Evolutionary conservation across 2,797 vertebrate species (phyloP).

Genomic region (Rhinogobio ventralis): DNA sequence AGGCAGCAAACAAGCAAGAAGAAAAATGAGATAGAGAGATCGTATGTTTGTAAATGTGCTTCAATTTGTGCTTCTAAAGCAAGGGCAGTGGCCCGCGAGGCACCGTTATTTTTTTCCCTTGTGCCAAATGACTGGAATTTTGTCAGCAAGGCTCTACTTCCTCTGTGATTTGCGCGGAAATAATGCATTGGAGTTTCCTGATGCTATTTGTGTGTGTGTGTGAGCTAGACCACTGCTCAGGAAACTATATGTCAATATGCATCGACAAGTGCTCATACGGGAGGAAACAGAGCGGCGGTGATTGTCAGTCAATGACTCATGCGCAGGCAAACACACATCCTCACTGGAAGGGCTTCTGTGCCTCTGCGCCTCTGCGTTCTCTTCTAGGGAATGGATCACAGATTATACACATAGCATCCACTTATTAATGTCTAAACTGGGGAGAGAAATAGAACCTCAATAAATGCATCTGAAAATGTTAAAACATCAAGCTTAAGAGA

Average conservation of each 20-base stretch:
- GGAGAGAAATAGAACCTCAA: conserved; percentile 23
- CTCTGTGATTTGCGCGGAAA: conserved; percentile 32
- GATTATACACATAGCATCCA: conserved; percentile 39
- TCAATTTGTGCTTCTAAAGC: conserved; percentile 10
- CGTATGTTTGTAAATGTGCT: conserved; percentile 39
- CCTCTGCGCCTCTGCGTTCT: not conserved
- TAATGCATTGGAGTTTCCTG: conserved; percentile 28
- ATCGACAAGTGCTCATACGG: conserved; percentile 34
- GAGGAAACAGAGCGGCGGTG: conserved; percentile 25
- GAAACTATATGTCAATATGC: conserved; percentile 36
- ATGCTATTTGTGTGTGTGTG: conserved; percentile 28
- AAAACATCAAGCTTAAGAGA: conserved; percentile 15
- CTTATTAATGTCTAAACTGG: conserved; percentile 13
- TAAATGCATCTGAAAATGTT: conserved; percentile 8
- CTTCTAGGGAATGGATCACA: conserved; percentile 37
- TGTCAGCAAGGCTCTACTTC: conserved; percentile 8
- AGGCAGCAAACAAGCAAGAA: not conserved
- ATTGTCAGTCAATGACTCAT: conserved; percentile 44
- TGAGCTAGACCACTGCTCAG: not conserved
- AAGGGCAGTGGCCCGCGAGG: not conserved
- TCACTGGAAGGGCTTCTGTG: conserved; percentile 21
- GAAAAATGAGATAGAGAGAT: not conserved
- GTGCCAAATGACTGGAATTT: conserved; percentile 21
- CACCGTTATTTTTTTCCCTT: not conserved
- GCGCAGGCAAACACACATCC: not conserved